phyloP scores from a whole-genome alignment of 1,140 invertebrate species.

The Ceratina australensis region DNA sequence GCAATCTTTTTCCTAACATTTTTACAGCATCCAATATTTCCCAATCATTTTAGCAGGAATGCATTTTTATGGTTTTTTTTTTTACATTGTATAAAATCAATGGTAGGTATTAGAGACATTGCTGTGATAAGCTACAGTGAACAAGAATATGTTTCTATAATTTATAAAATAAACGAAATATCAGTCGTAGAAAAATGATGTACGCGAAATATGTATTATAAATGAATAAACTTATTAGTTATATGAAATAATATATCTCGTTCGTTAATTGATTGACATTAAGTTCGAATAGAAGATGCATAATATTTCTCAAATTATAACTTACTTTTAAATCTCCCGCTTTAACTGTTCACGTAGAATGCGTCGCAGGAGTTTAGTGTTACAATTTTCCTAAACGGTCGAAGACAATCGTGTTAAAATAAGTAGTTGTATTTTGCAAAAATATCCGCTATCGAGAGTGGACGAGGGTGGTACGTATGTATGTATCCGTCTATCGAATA shows the following conservation, averaged over 20 bases:
- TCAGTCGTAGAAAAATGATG: not conserved
- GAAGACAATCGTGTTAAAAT: conserved; percentile 5
- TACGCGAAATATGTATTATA: conserved; percentile 4
- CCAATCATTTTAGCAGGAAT: conserved; percentile 10
- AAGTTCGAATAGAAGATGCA: no score
- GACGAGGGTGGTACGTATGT: not conserved
- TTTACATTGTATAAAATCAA: conserved; percentile 25
- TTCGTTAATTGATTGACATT: not conserved
- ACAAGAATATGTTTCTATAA: conserved; percentile 13
- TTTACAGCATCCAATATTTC: not conserved
- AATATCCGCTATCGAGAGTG: conserved; percentile 26
- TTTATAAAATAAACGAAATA: not conserved
- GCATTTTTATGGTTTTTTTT: conserved; percentile 46
- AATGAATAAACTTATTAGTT: conserved; percentile 35
- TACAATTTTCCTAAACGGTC: not conserved
- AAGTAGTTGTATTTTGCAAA: conserved; percentile 22
- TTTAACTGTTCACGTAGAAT: no score
- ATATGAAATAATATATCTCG: not conserved
- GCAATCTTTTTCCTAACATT: not conserved
- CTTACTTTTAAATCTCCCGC: no score
- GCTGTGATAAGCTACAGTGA: conserved; percentile 49
- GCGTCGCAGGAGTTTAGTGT: no score
- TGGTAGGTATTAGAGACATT: conserved; percentile 43
- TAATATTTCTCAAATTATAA: not conserved
- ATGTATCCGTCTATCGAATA: conserved; percentile 10